Percentiles rank a stretch among this genome's conserved stretches.
Conservation (phyloP, 2,888 invertebrate genomes). For the Lampropteryx suffumata region DNA sequence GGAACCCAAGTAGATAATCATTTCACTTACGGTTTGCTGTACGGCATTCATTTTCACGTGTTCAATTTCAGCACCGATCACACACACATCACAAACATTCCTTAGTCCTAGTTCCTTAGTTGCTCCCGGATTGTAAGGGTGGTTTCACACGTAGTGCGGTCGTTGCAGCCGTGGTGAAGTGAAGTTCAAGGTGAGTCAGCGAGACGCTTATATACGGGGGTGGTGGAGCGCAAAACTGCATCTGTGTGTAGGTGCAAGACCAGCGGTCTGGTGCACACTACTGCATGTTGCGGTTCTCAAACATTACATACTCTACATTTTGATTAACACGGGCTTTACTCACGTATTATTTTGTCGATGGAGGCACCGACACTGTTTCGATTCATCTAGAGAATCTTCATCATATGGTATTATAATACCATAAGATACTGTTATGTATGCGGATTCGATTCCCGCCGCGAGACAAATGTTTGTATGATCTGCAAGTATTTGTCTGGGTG, state of each 20-base stretch:
- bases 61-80: conserved; percentile 46
- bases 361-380: too few species aligned
- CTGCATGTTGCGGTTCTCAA: conserved; percentile 45
- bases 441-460: too few species aligned
- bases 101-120: conserved; percentile 37
- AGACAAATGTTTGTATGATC: too few species aligned
- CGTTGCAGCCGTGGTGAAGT: conserved; percentile 61
- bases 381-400: too few species aligned
- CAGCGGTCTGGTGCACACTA: conserved; percentile 50
- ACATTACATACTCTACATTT: too few species aligned
- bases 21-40: conserved; percentile 64
- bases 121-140: conserved; percentile 30
- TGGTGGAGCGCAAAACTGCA: conserved; percentile 64
- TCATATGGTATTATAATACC: too few species aligned
- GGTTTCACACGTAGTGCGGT: conserved; percentile 30
- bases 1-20: too few species aligned
- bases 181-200: conserved; percentile 79
- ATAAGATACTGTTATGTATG: too few species aligned
- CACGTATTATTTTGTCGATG: too few species aligned
- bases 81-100: conserved; percentile 40
- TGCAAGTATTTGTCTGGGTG: too few species aligned
- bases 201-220: conserved; percentile 76
- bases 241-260: conserved; percentile 50
- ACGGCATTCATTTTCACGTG: conserved; percentile 61
- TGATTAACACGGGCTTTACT: too few species aligned